These are phyloP conservation scores for Petroica traversi DNA, from an alignment of 2,113 vertebrate genomes.

Conservation along the genomic window DNA sequence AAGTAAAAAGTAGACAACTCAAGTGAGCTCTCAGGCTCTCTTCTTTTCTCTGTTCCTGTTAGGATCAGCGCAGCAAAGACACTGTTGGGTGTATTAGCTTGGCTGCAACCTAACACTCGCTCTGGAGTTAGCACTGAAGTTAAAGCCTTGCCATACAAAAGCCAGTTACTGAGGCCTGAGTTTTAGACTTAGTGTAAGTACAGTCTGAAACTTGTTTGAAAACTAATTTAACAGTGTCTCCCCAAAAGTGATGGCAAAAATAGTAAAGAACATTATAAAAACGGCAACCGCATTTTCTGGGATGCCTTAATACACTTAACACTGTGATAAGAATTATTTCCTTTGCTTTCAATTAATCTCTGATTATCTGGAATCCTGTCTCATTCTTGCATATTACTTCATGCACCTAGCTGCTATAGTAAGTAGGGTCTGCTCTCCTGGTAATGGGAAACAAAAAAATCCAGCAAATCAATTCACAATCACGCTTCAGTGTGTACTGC, in stretches of 20 bases:
- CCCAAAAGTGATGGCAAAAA: not conserved
- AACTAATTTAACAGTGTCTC: not conserved
- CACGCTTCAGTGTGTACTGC: not conserved
- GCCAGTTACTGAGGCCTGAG: not conserved
- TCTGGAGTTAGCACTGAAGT: not conserved
- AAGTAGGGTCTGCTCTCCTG: not conserved
- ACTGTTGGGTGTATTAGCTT: not conserved
- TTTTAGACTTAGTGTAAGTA: not conserved
- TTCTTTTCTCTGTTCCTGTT: not conserved
- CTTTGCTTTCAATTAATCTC: not conserved
- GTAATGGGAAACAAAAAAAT: not conserved
- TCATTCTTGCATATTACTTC: not conserved
- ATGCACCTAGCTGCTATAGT: not conserved
- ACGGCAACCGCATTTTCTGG: not conserved
- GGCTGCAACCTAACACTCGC: not conserved
- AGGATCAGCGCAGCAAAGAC: not conserved
- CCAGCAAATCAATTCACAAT: not conserved
- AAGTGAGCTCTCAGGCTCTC: not conserved
- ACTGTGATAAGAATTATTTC: not conserved
- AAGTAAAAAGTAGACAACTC: not conserved
- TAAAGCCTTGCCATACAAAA: not conserved
- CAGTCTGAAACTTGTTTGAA: not conserved
- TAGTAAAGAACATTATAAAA: not conserved
- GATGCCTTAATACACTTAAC: not conserved
- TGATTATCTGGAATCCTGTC: not conserved